A percentile compares a stretch with the other conserved stretches of the same genome.
Conservation (phyloP, 2,888 invertebrate genomes). For the Drosophila maculinotata region DNA sequence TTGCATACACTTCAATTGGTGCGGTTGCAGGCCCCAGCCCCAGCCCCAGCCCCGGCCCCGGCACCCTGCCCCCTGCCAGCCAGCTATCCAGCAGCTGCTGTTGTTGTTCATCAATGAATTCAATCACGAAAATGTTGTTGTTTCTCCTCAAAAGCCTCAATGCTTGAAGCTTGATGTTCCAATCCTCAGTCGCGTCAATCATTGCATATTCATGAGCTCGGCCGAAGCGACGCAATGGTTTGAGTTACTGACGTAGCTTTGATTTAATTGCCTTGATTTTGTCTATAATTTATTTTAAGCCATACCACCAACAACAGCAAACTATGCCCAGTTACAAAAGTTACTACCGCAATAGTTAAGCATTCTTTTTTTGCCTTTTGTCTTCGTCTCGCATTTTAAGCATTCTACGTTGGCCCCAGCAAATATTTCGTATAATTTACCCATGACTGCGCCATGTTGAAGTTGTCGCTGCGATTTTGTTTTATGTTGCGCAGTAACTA, state of each 20-base stretch:
- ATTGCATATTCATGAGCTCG: conserved; percentile 72
- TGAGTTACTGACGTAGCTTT: conserved; percentile 73
- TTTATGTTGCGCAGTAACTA: conserved; percentile 11
- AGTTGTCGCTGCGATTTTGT: conserved; percentile 38
- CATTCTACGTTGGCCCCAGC: conserved; percentile 25
- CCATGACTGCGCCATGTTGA: conserved; percentile 35
- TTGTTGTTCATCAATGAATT: conserved; percentile 77
- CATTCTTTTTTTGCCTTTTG: conserved; percentile 4
- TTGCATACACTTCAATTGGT: conserved; percentile 70
- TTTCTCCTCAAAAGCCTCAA: conserved; percentile 20
- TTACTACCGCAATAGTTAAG: conserved; percentile 13
- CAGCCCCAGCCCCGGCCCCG: no score
- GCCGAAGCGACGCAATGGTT: no score
- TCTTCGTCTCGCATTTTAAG: conserved; percentile 23
- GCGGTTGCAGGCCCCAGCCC: conserved; percentile 20
- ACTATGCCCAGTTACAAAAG: conserved; percentile 27
- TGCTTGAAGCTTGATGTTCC: conserved; percentile 20
- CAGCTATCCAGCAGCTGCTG: conserved; percentile 6
- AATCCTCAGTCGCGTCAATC: conserved; percentile 38
- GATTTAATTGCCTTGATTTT: conserved; percentile 76
- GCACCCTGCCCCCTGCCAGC: no score
- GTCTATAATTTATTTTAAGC: conserved; percentile 70
- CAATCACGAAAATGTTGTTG: conserved; percentile 74
- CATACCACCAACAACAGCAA: conserved; percentile 22
- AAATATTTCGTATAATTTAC: conserved; percentile 48